phyloP scores from a whole-genome alignment of 2,797 vertebrate species.

The Tiaroga cobitis region DNA sequence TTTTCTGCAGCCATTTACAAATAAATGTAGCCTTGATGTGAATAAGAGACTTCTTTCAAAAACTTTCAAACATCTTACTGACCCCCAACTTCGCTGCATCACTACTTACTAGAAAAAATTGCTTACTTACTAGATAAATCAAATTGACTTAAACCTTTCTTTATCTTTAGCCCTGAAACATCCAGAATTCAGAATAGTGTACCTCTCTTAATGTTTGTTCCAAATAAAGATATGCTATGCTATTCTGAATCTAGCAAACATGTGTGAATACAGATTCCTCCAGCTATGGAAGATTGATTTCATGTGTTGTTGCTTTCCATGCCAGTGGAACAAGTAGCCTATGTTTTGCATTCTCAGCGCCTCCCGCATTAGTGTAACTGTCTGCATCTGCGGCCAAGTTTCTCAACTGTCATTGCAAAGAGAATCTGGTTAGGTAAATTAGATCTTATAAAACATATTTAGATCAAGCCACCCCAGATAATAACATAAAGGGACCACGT shows the following conservation, averaged over 20 bases:
- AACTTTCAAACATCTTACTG: not conserved
- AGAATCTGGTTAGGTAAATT: not conserved
- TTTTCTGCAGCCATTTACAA: not conserved
- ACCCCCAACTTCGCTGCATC: not conserved
- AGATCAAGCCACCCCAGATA: not conserved
- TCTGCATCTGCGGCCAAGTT: not conserved
- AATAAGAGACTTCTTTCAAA: not conserved
- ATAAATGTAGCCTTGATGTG: not conserved
- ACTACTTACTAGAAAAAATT: not conserved
- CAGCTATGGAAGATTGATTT: constrained; percentile 24
- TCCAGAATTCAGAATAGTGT: too few relatives aligned
- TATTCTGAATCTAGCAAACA: constrained; percentile 1
- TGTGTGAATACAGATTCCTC: constrained; percentile 8
- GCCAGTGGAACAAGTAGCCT: not conserved
- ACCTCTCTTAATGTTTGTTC: not conserved
- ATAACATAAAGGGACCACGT: not conserved
- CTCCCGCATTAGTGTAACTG: not conserved
- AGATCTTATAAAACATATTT: not conserved
- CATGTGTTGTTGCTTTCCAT: constrained; percentile 16
- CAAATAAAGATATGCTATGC: not conserved
- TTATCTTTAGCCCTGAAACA: not conserved
- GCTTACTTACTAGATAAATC: not conserved
- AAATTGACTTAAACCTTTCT: not conserved
- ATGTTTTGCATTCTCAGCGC: constrained; percentile 14
- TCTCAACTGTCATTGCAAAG: not conserved